Conservation (phyloP, 2,797 vertebrate species). For the Leptoclinus maculatus region DNA sequence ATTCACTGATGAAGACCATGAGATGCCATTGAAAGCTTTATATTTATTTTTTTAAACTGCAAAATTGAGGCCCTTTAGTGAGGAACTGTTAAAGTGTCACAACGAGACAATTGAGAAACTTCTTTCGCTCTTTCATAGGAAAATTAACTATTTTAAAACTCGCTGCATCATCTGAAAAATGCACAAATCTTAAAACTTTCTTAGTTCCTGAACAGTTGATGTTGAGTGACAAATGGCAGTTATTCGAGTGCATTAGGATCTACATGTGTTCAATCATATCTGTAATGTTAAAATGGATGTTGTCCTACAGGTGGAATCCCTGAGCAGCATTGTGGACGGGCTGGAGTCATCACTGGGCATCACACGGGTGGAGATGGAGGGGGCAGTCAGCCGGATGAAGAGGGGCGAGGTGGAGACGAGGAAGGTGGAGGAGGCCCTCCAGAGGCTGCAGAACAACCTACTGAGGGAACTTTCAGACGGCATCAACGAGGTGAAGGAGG, state of each 20-base stretch:
- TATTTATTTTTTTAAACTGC: too few species aligned
- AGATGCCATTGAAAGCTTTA: neutral
- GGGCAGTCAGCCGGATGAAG: slow-evolving; percentile 84
- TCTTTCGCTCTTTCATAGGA: neutral
- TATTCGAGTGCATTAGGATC: neutral
- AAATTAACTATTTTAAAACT: neutral
- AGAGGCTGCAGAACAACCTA: slow-evolving; percentile 93
- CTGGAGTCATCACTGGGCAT: slow-evolving; percentile 88
- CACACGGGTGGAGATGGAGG: slow-evolving; percentile 88
- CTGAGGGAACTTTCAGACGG: slow-evolving; percentile 91
- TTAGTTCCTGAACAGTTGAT: neutral
- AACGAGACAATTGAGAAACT: neutral
- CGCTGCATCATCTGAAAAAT: neutral
- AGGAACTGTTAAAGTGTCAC: neutral
- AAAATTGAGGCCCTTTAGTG: neutral
- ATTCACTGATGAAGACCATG: neutral
- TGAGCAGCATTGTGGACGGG: slow-evolving; percentile 84
- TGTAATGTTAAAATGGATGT: neutral
- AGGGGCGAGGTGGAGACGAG: slow-evolving; percentile 90
- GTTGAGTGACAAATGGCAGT: neutral
- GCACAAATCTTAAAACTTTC: neutral
- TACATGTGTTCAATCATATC: accelerated
- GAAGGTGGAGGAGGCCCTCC: slow-evolving; percentile 92
- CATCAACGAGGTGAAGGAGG: slow-evolving; percentile 92
- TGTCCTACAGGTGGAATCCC: slow-evolving; percentile 86